phyloP scores from a whole-genome alignment of 1,140 invertebrate species.

The Drosophila insularis region DNA sequence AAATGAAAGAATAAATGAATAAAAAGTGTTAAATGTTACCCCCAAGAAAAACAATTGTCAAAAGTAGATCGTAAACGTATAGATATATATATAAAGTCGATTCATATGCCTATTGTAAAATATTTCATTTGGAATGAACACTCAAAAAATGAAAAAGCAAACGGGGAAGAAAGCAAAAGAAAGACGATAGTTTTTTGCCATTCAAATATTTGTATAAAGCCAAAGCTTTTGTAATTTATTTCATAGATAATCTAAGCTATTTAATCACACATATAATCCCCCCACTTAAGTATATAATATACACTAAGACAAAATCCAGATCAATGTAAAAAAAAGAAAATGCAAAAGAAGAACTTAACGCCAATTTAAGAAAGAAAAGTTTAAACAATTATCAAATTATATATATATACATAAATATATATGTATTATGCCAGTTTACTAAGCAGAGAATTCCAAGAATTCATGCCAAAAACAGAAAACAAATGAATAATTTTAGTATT shows the following conservation, averaged over 20 bases:
- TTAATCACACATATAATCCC: constrained; percentile 16
- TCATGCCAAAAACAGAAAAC: constrained; percentile 24
- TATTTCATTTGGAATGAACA: constrained; percentile 45
- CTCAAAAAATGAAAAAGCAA: background rate
- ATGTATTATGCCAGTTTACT: constrained; percentile 7
- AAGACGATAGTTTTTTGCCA: background rate
- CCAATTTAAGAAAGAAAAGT: constrained; percentile 66
- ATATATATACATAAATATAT: background rate
- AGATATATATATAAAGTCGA: constrained; percentile 12
- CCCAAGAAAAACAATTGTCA: constrained; percentile 26
- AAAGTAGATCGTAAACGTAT: constrained; percentile 34
- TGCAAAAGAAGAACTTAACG: constrained; percentile 72
- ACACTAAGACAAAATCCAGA: constrained; percentile 47
- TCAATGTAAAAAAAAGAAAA: constrained; percentile 60
- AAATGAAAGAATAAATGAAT: constrained; percentile 19
- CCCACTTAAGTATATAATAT: constrained; percentile 15
- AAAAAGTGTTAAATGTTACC: constrained; percentile 68
- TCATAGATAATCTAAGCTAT: constrained; percentile 63
- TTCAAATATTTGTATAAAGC: constrained; percentile 65
- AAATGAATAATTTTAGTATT: constrained; percentile 45
- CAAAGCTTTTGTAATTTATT: constrained; percentile 80
- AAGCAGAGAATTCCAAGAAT: constrained; percentile 68
- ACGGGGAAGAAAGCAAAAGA: background rate
- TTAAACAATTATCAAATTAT: constrained; percentile 14
- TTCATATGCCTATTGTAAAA: constrained; percentile 67